Evolutionary conservation across 2,113 vertebrate genomes (phyloP).

Genomic region (Myiozetetes cayanensis): DNA sequence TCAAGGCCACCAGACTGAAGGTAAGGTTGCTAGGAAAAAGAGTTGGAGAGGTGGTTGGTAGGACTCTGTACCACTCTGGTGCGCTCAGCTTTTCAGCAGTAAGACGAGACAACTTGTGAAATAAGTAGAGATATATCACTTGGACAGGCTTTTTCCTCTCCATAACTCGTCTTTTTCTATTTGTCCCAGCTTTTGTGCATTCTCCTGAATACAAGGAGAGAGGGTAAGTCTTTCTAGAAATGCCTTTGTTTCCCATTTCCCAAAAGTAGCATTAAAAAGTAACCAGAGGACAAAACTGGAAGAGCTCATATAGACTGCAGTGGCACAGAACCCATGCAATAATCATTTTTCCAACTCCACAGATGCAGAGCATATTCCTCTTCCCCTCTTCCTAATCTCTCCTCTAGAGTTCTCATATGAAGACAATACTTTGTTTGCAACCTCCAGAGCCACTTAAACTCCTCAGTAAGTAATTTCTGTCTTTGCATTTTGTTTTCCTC

Average conservation of each 20-base stretch:
- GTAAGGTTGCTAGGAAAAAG: background rate
- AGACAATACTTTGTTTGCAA: background rate
- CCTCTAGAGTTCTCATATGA: background rate
- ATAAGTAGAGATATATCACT: background rate
- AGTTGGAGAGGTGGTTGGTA: background rate
- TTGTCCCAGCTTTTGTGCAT: background rate
- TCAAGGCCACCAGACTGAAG: background rate
- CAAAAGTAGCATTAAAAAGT: background rate
- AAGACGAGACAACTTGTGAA: background rate
- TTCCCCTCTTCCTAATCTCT: background rate
- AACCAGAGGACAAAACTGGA: background rate
- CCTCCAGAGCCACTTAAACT: background rate
- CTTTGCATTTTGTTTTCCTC: background rate
- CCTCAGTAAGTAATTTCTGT: background rate
- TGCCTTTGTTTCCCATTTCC: background rate
- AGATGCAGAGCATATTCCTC: background rate
- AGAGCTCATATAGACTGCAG: background rate
- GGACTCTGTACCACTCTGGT: rapidly evolving
- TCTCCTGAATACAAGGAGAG: background rate
- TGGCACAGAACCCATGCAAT: background rate
- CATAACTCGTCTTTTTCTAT: background rate
- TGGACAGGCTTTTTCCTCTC: background rate
- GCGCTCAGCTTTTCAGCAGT: background rate
- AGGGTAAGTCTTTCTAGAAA: background rate
- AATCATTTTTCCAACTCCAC: background rate